phyloP scores from a whole-genome alignment of 1,140 invertebrate genomes.

The Diachasmimorpha longicaudata region DNA sequence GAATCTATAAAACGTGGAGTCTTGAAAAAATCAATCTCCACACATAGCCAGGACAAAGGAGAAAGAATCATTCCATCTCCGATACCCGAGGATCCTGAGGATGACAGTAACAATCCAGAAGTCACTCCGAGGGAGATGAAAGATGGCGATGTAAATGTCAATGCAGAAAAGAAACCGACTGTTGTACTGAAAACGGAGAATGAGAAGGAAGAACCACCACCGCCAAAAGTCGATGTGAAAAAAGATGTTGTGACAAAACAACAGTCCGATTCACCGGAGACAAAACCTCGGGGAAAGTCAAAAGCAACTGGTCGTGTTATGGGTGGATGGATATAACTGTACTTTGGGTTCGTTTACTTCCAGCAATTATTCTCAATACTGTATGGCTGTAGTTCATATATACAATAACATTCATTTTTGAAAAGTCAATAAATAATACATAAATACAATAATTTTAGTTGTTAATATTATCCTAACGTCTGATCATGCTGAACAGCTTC shows the following conservation, averaged over 20 bases:
- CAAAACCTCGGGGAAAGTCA: slow-evolving; percentile 68
- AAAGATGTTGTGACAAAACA: slow-evolving; percentile 23
- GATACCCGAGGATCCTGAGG: slow-evolving; percentile 48
- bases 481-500: background rate
- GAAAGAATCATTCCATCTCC: slow-evolving; percentile 46
- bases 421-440: background rate
- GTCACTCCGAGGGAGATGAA: background rate
- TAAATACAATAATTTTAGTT: background rate
- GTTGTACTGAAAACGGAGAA: slow-evolving; percentile 16
- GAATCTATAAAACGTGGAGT: slow-evolving; percentile 38
- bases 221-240: slow-evolving; percentile 15
- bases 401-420: background rate
- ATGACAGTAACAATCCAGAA: background rate
- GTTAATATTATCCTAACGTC: background rate
- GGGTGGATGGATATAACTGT: slow-evolving; percentile 70
- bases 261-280: slow-evolving; percentile 30
- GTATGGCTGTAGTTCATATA: background rate
- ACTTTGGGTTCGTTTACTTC: background rate
- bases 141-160: background rate
- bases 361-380: background rate
- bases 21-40: slow-evolving; percentile 37
- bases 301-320: slow-evolving; percentile 72
- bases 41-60: slow-evolving; percentile 33
- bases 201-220: slow-evolving; percentile 13
- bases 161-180: slow-evolving; percentile 15